phyloP scores from a whole-genome alignment of 1,140 invertebrate species.

The Sitodiplosis mosellana region DNA sequence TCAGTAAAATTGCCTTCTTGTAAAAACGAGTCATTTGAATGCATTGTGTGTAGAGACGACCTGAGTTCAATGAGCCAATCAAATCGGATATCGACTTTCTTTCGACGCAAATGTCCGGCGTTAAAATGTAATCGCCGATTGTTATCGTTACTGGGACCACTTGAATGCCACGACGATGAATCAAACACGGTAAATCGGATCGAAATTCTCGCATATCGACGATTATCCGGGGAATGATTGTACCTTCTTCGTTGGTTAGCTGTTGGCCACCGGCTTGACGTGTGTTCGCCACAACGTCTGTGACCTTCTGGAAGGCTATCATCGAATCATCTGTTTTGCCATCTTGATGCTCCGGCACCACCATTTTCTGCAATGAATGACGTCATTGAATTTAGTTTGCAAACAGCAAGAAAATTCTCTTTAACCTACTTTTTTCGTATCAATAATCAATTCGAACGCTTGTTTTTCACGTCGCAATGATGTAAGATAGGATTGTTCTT shows the following conservation, averaged over 20 bases:
- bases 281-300: slow-evolving; percentile 30
- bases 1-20: slow-evolving; percentile 75
- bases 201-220: slow-evolving; percentile 98
- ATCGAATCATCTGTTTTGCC: slow-evolving; percentile 58
- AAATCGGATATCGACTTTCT: slow-evolving; percentile 95
- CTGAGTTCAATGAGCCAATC: slow-evolving; percentile 87
- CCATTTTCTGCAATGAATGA: slow-evolving; percentile 51
- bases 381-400: neutral
- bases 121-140: slow-evolving; percentile 94
- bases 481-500: slow-evolving; percentile 90
- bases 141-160: slow-evolving; percentile 81
- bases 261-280: slow-evolving; percentile 43
- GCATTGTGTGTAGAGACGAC: slow-evolving; percentile 88
- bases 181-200: slow-evolving; percentile 83
- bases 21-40: slow-evolving; percentile 79
- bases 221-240: slow-evolving; percentile 46
- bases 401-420: too few species aligned
- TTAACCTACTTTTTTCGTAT: slow-evolving; percentile 64
- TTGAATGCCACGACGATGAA: slow-evolving; percentile 84
- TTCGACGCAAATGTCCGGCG: slow-evolving; percentile 90
- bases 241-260: slow-evolving; percentile 6
- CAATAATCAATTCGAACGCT: slow-evolving; percentile 82
- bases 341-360: slow-evolving; percentile 78
- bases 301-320: slow-evolving; percentile 13
- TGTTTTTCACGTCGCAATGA: slow-evolving; percentile 78